Evolutionary conservation across 1,140 invertebrate species (phyloP), one percentile per base, ranked within the genome.

Genomic region (Bilobella aurantiaca): DNA sequence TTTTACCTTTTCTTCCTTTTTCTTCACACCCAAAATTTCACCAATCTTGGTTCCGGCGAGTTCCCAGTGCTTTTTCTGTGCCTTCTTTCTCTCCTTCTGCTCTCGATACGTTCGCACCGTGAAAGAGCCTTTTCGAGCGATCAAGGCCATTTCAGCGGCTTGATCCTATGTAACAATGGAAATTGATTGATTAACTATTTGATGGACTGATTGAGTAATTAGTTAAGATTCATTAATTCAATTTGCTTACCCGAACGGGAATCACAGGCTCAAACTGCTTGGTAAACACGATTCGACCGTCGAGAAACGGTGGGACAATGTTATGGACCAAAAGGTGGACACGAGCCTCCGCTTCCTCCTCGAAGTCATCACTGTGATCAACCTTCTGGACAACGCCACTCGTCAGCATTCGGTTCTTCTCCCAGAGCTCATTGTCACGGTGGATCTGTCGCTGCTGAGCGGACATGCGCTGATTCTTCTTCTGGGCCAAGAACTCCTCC

Each of bases 41-140:
- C 94, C 94, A 56, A 99, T 83, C 74, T 91, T 91, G 1, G 94
- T 98, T 31, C 97, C 96, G 37, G 94, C 93, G 34, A 99, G 77
- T 78, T 99, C 94, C 95, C 96, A 99, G 76, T 99, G 94, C 77
- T 99, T 99, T 76, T 96, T 96, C 74, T 98, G 96, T 0, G 95
- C 93, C 78, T 93, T 95, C 49, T 86, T 85, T 29, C 93, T 80
- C 77, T 99, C 97, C 75, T 98, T 97, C 76, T 98, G 92, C 76
- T 99, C 96, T 57, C 97, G 82, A 76, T 89, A 94, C 0, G 85
- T 85, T 62, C 92, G 82, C 0, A 99, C 97, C 25, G 94, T 78
- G 1, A 87, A 84, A 2, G 91, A 93, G 5, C 96, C 97, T 81
- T 99, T 99, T n/a, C 94, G 82, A 0, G 96, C 87, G 60, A 96